Evolutionary conservation across 2,888 invertebrate species (phyloP), one percentile per base, ranked within the genome.

Genomic region (Mythimna albipuncta): DNA sequence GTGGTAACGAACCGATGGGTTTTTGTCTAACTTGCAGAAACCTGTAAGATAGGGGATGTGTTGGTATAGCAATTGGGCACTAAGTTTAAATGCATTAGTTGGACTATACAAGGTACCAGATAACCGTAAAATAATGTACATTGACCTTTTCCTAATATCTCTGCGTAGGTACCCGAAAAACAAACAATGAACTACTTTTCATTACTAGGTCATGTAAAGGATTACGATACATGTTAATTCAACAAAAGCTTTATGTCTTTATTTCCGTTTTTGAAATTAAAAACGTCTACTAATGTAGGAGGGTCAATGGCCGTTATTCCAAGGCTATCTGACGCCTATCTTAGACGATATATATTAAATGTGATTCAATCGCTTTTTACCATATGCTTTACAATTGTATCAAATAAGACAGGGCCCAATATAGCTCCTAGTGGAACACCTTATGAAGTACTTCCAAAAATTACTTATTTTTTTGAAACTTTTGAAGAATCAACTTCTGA

Each of bases 1-100:
- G 13, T 79, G 80, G 85, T 92, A 93, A 2, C 77, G 80, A 0
- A 93, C 90, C 63, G 92, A 91, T 2, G 85, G 84, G 41, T 92
- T 87, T 0, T 69, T 77, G 19, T 86, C 79, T 1, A 94, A 82
- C 7, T 85, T 85, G 85, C 94, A 94, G 75, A 83, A 89, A 10
- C 89, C 94, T 94, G 77, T 9, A 79, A 64, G 4, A 64, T 59
- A 41, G 10, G 2, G 2, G 10, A 50, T 58, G 13, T 38, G n/a
- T 32, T 26, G 9, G 2, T 10, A 58, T 16, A 4, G 21, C 16
- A 44, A 32, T 41, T n/a, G 3, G 66, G 9, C 47, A 9, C n/a
- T 52, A 19, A 52, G 7, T 52, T 52, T 19, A n/a, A 52, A 6
- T n/a, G 7, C 7, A 32, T 32, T 5, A 32, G 26, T 26, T 26